Base-by-base conservation (phyloP, 1,140 invertebrate species). In the Bombus superbus region DNA sequence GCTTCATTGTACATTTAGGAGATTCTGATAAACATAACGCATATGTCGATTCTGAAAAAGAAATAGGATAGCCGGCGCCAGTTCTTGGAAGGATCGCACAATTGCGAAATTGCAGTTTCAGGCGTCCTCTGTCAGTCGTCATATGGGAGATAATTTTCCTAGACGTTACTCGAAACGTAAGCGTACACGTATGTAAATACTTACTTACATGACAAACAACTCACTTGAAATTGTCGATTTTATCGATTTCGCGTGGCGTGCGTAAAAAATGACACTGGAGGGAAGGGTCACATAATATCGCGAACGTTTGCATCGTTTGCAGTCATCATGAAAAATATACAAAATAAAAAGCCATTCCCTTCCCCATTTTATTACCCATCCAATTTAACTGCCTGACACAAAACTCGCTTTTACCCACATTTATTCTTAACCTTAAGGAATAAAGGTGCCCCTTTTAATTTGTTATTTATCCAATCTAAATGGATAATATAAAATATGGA, bases 81-180 rank as follows among this genome's bases (percentile, higher is more conserved):
- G 75, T 64, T 59, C 59, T 44, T 28, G 9, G 62, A 32, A 66
- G 75, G 59, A 78, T 78, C 59, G 53, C 40, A 42, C 25, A 57
- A 62, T 47, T 57, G 44, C 53, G 75, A 78, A 78, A 78, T 78
- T 78, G 38, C 59, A 42, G 59, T 78, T 78, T 78, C 59, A 64
- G 62, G 59, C 75, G n/a, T 42, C 59, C 57, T n/a, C 40, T 78
- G 59, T 64, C 57, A 66, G 38, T 78, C 40, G 57, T 78, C 75
- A 40, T 77, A 42, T 62, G 75, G 57, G 40, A 62, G 57, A 78
- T 78, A 78, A 78, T 78, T 78, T 66, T 66, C 75, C 75, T 78
- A 78, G 57, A 78, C 38, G 59, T 78, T 78, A 32, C 38, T 78
- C 18, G 57, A 42, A 78, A 66, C 75, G n/a, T 78, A 38, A 53